A percentile compares a stretch with the other conserved stretches of the same genome.
These are phyloP conservation scores for Perizoma flavofasciatum DNA, from an alignment of 2,888 invertebrate species.

Conservation along the genomic window DNA sequence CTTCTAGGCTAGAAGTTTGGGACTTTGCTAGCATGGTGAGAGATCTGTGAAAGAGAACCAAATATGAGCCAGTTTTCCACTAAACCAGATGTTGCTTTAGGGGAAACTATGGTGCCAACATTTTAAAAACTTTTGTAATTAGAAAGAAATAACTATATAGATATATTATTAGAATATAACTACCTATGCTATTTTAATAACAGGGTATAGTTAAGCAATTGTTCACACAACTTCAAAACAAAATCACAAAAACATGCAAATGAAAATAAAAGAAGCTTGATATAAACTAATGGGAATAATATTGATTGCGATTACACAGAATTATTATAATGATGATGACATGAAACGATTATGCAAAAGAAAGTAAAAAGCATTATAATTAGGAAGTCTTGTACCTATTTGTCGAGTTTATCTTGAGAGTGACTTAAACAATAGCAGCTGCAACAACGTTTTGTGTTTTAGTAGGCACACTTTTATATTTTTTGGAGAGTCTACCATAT, in stretches of 20 bases:
- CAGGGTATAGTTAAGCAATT: conserved; percentile 10
- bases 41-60: conserved; percentile 64
- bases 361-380: conserved; percentile 67
- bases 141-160: neutral
- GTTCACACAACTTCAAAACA: conserved; percentile 26
- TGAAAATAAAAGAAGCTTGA: conserved; percentile 29
- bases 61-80: neutral
- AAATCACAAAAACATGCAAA: conserved; percentile 28
- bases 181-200: too few relatives aligned
- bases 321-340: conserved; percentile 22
- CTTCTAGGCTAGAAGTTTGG: conserved; percentile 70
- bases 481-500: conserved; percentile 12
- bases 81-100: neutral
- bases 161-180: too few relatives aligned
- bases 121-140: neutral
- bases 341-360: conserved; percentile 50
- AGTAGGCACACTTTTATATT: conserved; percentile 53
- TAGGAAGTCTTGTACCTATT: conserved; percentile 78
- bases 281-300: conserved; percentile 9
- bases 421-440: conserved; percentile 84
- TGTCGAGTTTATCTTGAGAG: conserved; percentile 76
- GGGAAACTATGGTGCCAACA: conserved; percentile 3
- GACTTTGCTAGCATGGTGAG: conserved; percentile 75
- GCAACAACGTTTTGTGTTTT: conserved; percentile 69
- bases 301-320: conserved; percentile 25